phyloP scores from a whole-genome alignment of 2,797 vertebrate genomes.

The Momotus momota region DNA sequence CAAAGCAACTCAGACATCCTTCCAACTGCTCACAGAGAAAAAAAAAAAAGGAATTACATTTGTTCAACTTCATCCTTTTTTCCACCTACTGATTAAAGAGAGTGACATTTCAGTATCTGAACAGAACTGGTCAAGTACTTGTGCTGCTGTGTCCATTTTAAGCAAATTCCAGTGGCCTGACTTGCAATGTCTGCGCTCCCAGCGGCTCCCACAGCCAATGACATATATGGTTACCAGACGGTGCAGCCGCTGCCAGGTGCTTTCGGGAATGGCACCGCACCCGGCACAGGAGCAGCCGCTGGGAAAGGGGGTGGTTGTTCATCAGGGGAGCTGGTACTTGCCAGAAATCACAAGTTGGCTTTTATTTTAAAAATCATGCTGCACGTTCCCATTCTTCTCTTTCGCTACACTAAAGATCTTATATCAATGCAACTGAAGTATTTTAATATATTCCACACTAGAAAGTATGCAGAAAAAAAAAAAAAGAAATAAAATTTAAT shows the following conservation, averaged over 20 bases:
- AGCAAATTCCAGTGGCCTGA: conserved; percentile 50
- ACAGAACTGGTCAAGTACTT: background rate
- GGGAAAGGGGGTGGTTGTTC: background rate
- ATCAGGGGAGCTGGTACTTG: background rate
- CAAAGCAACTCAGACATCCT: conserved; percentile 34
- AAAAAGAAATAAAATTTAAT: background rate
- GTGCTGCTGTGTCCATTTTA: conserved; percentile 45
- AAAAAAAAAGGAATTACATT: background rate
- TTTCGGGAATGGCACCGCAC: background rate
- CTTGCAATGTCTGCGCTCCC: background rate
- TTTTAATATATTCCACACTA: background rate
- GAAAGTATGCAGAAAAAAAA: background rate
- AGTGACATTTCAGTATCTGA: background rate
- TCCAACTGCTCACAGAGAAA: conserved; percentile 17
- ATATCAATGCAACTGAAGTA: background rate
- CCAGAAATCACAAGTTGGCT: background rate
- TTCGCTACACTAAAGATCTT: background rate
- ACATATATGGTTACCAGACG: background rate
- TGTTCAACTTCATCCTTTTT: background rate
- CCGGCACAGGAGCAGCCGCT: background rate
- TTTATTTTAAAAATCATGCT: background rate
- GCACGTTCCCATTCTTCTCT: background rate
- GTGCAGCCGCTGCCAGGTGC: background rate
- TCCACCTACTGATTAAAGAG: background rate
- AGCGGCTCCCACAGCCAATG: background rate